Evolutionary conservation across 2,888 invertebrate genomes (phyloP).

Genomic region (Caenorhabditis doughertyi): DNA sequence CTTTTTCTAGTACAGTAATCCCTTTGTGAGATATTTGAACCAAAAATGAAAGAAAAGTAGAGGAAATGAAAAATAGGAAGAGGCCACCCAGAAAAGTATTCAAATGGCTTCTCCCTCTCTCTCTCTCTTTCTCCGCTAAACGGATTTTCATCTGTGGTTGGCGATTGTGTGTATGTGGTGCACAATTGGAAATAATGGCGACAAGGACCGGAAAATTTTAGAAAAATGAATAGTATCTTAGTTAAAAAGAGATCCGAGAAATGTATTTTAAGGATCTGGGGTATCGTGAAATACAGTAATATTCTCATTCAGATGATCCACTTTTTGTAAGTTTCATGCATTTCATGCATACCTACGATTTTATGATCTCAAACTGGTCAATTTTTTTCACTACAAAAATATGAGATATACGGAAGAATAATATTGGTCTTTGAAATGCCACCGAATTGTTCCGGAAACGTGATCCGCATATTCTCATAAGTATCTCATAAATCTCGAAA

Average conservation of each 20-base stretch:
- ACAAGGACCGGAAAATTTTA: neutral
- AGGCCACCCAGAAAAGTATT: conserved; percentile 34
- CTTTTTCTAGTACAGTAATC: conserved; percentile 53
- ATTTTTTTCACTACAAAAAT: neutral
- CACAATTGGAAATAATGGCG: conserved; percentile 16
- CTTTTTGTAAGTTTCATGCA: too few species aligned
- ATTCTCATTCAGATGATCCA: too few species aligned
- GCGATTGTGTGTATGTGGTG: conserved; percentile 41
- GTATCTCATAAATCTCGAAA: conserved; percentile 32
- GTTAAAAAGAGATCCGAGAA: too few species aligned
- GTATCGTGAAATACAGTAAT: too few species aligned
- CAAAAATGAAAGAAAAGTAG: neutral
- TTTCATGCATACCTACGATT: too few species aligned
- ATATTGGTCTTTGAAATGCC: conserved; percentile 7
- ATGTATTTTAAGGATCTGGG: too few species aligned
- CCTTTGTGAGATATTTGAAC: conserved; percentile 29
- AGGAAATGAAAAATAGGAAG: conserved; percentile 4
- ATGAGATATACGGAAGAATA: conserved; percentile 5
- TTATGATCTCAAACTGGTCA: too few species aligned
- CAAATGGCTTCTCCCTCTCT: conserved; percentile 29
- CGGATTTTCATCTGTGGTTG: conserved; percentile 58
- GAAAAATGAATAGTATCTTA: neutral
- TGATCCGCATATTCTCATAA: conserved; percentile 25
- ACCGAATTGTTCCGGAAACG: conserved; percentile 43
- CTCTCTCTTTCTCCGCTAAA: conserved; percentile 31